Conservation (phyloP, 2,797 vertebrate genomes). For the Rousettus madagascariensis region DNA sequence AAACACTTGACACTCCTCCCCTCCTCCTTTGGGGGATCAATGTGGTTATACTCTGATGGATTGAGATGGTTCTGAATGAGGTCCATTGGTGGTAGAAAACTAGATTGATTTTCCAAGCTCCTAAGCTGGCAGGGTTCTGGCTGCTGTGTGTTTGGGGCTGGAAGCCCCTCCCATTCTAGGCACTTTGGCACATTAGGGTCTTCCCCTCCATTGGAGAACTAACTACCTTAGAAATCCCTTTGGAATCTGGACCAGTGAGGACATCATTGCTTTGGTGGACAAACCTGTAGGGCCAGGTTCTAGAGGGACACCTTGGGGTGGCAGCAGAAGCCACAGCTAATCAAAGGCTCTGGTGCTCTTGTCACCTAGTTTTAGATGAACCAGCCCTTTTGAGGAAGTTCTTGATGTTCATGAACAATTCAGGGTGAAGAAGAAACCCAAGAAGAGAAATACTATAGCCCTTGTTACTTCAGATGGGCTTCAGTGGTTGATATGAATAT, state of each 20-base stretch:
- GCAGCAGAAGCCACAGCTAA: not conserved
- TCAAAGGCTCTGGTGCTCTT: not conserved
- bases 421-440: not conserved
- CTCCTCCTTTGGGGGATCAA: not conserved
- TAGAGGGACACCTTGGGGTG: not conserved
- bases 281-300: not conserved
- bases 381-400: not conserved
- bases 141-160: not conserved
- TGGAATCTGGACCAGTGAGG: not conserved
- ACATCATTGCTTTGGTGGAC: not conserved
- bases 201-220: not conserved
- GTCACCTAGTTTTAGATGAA: not conserved
- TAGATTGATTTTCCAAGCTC: not conserved
- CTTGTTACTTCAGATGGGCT: not conserved
- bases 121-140: not conserved
- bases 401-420: not conserved
- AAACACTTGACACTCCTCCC: not conserved
- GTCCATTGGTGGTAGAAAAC: not conserved
- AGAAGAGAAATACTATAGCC: not conserved
- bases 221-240: not conserved
- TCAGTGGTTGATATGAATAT: not conserved
- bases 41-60: not conserved
- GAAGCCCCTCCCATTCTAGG: not conserved
- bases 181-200: rapidly evolving
- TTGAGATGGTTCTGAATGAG: not conserved